Evolutionary conservation across 2,113 vertebrate species (phyloP), one percentile per base, ranked within the genome.

Genomic region (Myxocyprinus asiaticus): DNA sequence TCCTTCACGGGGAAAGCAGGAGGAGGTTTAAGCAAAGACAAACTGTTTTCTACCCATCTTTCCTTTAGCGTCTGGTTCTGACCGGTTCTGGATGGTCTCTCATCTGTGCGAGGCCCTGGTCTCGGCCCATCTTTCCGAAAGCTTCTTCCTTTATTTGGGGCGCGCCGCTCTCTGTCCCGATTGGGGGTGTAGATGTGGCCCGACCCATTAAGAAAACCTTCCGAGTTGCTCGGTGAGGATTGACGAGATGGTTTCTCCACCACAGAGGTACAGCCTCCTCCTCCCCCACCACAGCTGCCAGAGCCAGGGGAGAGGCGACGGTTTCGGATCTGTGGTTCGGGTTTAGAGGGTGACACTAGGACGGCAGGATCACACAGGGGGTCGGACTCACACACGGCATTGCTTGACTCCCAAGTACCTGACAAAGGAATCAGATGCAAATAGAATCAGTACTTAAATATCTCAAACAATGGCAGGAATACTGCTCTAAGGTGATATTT

Each of bases 1-100:
- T 94, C 94, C 86, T 94, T 93, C 74, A 95, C 94, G 0, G 94
- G 94, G 83, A 95, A 95, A 4, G 93, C 90, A 1, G 94, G 93
- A 0, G 93, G 93, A 4, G 94, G 94, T 85, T 92, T 94, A 51
- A 95, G 93, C 77, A 94, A 89, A 0, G 92, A 90, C 87, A 95
- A 89, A 74, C 91, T 89, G 85, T 93, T 89, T 85, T 90, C 91
- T 64, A 92, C 90, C 92, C 93, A 90, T 87, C 90, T 84, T 62
- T 89, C 88, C 70, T 90, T 92, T n/a, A 85, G 90, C 9, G n/a
- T 79, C 66, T 11, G 82, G 45, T 58, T 80, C 44, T 47, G 79
- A 61, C 69, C 14, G 43, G 78, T 82, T 82, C 89, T 89, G 3
- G 75, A 87, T 4, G 85, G 81, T 15, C 91, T 82, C 4, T 92